Conservation (phyloP, 1,140 invertebrate species). For the Atta colombica region DNA sequence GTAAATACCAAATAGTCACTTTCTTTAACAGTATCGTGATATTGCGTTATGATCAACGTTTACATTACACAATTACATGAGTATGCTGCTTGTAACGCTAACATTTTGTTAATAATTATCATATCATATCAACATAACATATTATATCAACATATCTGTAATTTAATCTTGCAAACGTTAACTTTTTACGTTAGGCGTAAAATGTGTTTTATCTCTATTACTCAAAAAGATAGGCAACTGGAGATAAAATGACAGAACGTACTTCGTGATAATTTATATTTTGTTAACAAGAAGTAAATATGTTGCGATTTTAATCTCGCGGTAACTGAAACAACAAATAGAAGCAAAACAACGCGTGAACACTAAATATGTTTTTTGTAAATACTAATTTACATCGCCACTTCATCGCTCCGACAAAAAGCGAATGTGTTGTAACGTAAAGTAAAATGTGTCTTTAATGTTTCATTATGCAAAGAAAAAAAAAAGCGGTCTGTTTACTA, state of each 20-base stretch:
- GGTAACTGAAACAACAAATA: background rate
- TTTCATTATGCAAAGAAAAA: slow-evolving; percentile 22
- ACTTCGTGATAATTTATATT: background rate
- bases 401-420: background rate
- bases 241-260: background rate
- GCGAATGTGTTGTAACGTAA: background rate
- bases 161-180: background rate
- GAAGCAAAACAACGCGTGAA: background rate
- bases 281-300: background rate
- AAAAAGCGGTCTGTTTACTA: slow-evolving; percentile 4
- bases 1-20: background rate
- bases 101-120: background rate
- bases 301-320: slow-evolving; percentile 1
- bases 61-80: background rate
- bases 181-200: background rate
- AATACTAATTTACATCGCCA: slow-evolving; percentile 8
- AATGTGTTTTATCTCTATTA: background rate
- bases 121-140: background rate
- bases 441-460: slow-evolving; percentile 20
- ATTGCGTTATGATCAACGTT: background rate
- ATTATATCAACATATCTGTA: background rate
- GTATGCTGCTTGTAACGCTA: background rate
- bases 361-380: slow-evolving; percentile 11
- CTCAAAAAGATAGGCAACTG: background rate
- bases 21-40: slow-evolving; percentile 25